phyloP scores from a whole-genome alignment of 2,888 invertebrate genomes.

The Archaeoteleia sp. region DNA sequence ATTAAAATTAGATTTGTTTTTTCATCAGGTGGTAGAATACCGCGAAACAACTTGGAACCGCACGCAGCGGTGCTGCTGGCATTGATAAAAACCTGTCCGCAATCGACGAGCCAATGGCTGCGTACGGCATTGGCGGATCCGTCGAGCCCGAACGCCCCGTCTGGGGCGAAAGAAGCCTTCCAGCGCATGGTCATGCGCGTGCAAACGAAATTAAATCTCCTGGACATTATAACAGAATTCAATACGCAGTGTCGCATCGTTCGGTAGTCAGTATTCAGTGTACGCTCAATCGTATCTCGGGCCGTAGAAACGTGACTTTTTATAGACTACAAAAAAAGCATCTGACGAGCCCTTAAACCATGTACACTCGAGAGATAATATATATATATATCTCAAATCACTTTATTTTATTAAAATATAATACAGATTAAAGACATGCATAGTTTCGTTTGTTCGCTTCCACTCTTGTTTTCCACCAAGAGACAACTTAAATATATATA shows the following conservation, averaged over 20 bases:
- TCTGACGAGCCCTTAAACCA: too few species aligned
- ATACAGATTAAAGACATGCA: slow-evolving; percentile 71
- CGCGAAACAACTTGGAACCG: slow-evolving; percentile 78
- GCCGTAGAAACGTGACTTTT: not conserved
- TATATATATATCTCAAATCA: slow-evolving; percentile 55
- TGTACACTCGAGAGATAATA: not conserved
- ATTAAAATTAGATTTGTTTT: too few species aligned
- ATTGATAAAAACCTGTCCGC: slow-evolving; percentile 82
- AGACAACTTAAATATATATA: slow-evolving; percentile 40
- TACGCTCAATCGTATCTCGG: not conserved
- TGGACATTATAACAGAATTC: slow-evolving; percentile 61
- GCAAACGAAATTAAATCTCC: slow-evolving; percentile 56
- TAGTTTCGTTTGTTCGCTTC: slow-evolving; percentile 66
- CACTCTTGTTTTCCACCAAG: slow-evolving; percentile 29
- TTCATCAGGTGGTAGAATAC: slow-evolving; percentile 80
- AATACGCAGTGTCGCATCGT: slow-evolving; percentile 55
- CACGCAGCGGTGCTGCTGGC: slow-evolving; percentile 80
- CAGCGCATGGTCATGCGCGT: slow-evolving; percentile 57
- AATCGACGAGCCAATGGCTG: slow-evolving; percentile 79
- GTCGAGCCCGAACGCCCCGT: slow-evolving; percentile 50
- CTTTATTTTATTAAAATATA: slow-evolving; percentile 72
- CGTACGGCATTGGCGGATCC: slow-evolving; percentile 75
- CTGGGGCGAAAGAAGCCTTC: slow-evolving; percentile 63
- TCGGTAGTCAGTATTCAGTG: too few species aligned
- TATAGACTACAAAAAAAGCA: too few species aligned